Evolutionary conservation across 2,888 invertebrate species (phyloP), one percentile per base, ranked within the genome.

Genomic region (Platycnemis pennipes): DNA sequence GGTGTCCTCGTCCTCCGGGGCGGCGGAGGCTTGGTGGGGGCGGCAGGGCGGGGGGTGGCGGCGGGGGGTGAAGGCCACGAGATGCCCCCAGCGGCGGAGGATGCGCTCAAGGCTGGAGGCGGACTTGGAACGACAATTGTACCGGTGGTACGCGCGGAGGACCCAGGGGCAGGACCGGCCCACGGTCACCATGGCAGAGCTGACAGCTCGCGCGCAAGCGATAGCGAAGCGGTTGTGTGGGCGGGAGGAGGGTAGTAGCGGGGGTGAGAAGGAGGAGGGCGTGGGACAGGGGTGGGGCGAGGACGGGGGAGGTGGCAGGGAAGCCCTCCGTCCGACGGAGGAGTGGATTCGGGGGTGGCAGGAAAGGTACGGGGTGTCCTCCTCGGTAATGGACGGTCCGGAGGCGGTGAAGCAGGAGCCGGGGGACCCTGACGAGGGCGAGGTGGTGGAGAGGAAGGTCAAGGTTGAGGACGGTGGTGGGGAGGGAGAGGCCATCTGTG

Each of bases 51-150:
- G n/a, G 44, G 69, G 91, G 45, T 91, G 91, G 91, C 63, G 63
- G 91, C 91, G 91, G 44, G 91, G 91, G 63, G 22, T 56, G 63
- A 56, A 91, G 63, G 63, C 44, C 44, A 45, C 26, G n/a, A 63
- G 91, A 91, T 91, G 91, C 91, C 91, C 91, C 63, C 91, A 91
- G 44, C 49, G 91, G 91, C 37, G 91, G 91, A 91, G 91, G 91
- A 91, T 91, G 91, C 56, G 91, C 63, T 91, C 91, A 26, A 56
- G 91, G 91, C n/a, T 91, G 44, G 95, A 95, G 94, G 94, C 95
- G 77, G 95, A 95, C 94, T 96, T 96, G 53, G 96, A 95, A 91
- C 95, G 95, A 94, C 95, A 95, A 49, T 95, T 96, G 44, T 95
- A 95, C 94, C 95, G 95, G 44, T 95, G 95, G 96, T 95, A 95